Evolutionary conservation across 2,888 invertebrate genomes (phyloP), one percentile per base, ranked within the genome.

Genomic region (Dorcus parallelipipedus): DNA sequence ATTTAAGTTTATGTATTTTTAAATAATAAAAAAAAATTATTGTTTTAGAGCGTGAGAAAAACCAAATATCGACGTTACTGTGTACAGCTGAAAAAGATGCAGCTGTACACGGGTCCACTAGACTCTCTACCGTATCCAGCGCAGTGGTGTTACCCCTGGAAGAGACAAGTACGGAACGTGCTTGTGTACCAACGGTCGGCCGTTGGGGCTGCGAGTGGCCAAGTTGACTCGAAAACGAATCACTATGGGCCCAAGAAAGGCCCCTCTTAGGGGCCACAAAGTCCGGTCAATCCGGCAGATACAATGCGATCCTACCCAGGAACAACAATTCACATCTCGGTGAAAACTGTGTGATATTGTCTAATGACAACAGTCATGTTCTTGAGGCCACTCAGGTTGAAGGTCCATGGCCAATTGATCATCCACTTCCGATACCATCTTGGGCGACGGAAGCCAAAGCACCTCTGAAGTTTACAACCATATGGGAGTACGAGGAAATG

Each of bases 151-250:
- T 53, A 23, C 60, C 59, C 23, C 23, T 55, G 40, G 50, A 58
- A 38, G 56, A 59, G 26, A 60, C 61, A 56, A 64, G 80, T 78
- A 81, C 83, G 76, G 82, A 82, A 71, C 77, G 77, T 72, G 80
- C 82, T 67, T 85, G 85, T 75, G 84, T 88, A 81, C 92, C 92
- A 81, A 85, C 88, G 77, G 92, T 92, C 78, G 92, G 91, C 77
- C 89, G 93, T 71, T 94, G 93, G 93, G 93, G 93, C 80, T 88
- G 89, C 82, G 93, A 94, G 82, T 95, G 94, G 95, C 95, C 95
- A 84, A 94, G 94, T 93, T 95, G 95, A 95, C 94, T 95, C 94
- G 89, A 86, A 85, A 78, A 79, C 81, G 82, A 76, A 73, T 78
- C 74, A 73, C 78, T 79, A 80, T 81, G 81, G 74, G 69, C 68